These are phyloP conservation scores for Gymnoscelis rufifasciata DNA, from an alignment of 2,888 invertebrate species.

Conservation along the genomic window DNA sequence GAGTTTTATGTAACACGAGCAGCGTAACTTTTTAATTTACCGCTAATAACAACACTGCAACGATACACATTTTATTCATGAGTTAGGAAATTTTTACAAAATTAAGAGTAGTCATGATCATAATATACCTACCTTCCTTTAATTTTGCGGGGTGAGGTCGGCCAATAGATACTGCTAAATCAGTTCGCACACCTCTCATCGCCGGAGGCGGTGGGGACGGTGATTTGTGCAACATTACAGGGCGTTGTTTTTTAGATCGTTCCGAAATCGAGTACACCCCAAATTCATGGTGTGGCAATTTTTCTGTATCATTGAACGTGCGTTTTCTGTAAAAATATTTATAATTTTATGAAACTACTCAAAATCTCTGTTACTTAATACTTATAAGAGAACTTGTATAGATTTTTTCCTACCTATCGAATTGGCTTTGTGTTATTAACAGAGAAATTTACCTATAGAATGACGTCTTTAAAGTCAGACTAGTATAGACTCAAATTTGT, in stretches of 20 bases:
- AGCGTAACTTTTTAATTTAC: slow-evolving; percentile 61
- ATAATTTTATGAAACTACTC: too few relatives aligned
- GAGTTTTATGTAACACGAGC: slow-evolving; percentile 40
- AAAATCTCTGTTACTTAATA: too few relatives aligned
- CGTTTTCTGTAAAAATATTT: slow-evolving; percentile 59
- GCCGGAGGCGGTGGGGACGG: slow-evolving; percentile 49
- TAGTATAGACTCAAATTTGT: too few relatives aligned
- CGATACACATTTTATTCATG: neutral
- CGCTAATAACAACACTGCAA: neutral
- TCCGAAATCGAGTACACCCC: slow-evolving; percentile 65
- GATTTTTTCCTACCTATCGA: too few relatives aligned
- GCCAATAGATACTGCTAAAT: slow-evolving; percentile 28
- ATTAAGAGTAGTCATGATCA: too few relatives aligned
- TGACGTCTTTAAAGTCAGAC: too few relatives aligned
- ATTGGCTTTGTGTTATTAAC: too few relatives aligned
- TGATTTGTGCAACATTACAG: slow-evolving; percentile 45
- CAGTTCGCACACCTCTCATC: slow-evolving; percentile 40
- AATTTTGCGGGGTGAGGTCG: slow-evolving; percentile 51
- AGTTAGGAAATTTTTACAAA: too few relatives aligned
- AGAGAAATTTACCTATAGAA: too few relatives aligned
- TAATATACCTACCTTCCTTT: slow-evolving; percentile 47
- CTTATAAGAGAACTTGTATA: too few relatives aligned
- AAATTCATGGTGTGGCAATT: slow-evolving; percentile 55
- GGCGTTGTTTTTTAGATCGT: slow-evolving; percentile 41
- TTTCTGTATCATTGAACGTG: slow-evolving; percentile 50